These are phyloP conservation scores for Cephus sareptanus DNA, from an alignment of 2,888 invertebrate genomes.

Conservation along the genomic window DNA sequence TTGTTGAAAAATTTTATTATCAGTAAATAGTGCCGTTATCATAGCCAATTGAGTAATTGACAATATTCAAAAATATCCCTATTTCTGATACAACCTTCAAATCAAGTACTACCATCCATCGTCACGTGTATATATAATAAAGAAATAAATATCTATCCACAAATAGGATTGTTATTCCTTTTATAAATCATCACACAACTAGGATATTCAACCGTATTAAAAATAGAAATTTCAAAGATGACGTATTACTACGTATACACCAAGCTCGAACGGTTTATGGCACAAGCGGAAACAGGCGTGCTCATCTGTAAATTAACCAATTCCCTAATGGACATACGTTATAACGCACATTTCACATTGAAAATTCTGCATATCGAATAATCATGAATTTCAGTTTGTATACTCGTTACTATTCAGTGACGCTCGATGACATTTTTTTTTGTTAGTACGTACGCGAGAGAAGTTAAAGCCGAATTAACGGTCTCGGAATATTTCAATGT, in stretches of 20 bases:
- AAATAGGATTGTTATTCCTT: not conserved
- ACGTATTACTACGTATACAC: not conserved
- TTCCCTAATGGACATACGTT: not conserved
- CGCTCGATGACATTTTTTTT: not conserved
- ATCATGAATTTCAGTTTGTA: not conserved
- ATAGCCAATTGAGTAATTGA: not conserved
- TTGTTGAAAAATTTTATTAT: not conserved
- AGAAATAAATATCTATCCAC: not conserved
- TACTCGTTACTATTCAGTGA: not conserved
- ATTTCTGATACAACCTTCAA: no score
- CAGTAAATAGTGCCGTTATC: not conserved
- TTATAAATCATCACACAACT: not conserved
- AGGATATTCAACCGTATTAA: not conserved
- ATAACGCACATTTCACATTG: not conserved
- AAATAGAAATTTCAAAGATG: not conserved
- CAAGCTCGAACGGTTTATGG: not conserved
- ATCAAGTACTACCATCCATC: not conserved
- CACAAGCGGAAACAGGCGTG: not conserved
- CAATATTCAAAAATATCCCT: no score
- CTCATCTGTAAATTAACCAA: not conserved
- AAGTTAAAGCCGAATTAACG: not conserved
- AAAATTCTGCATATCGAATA: not conserved
- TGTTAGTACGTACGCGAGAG: not conserved
- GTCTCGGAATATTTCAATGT: constrained; percentile 49
- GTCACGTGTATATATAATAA: not conserved